Evolutionary conservation across 92 coral and sea anemone genomes (phyloP), one percentile per base, ranked within the genome.

Genomic region (Phymanthus crucifer): DNA sequence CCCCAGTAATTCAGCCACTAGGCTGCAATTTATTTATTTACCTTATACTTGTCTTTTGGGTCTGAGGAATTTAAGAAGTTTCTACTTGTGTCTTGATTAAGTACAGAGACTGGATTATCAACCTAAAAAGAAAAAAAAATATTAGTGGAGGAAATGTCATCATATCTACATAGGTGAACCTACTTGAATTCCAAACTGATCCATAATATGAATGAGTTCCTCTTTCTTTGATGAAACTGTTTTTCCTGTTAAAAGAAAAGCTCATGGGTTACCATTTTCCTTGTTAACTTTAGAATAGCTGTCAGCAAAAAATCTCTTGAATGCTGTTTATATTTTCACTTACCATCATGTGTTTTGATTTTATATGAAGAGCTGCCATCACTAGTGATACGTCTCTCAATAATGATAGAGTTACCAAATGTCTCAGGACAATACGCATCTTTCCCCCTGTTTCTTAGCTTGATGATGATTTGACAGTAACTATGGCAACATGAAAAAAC

Each of bases 181-280:
- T 74, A 94, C 98, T 91, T 94, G 98, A 71, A 94, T 94, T 38
- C 94, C 94, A 77, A 94, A 94, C 85, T 94, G 98, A 73, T 94
- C 98, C 75, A 94, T 68, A 40, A 94, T 90, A 79, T 94, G 98
- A 72, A 85, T 90, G 10, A 94, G 80, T 66, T 94, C 98, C 16
- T 93, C 97, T 74, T 94, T 94, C 88, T 94, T 94, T 3, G 83
- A 83, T 50, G 98, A 94, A 14, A 94, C 74, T 1, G 88, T 80
- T 86, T 70, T 90, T 29, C 97, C 98, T 94, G 74, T 40, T 77
- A 70, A 64, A 34, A 29, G 46, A 43, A 34, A 54, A 0, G 27
- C 18, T 18, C 2, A 54, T 21, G 6, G 29, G 6, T 54, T 21
- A 21, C 64, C 23, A 50, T 50, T 50, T 50, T 16, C 0, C 4